phyloP scores from a whole-genome alignment of 1,140 invertebrate genomes.

The Procambarus virginalis region DNA sequence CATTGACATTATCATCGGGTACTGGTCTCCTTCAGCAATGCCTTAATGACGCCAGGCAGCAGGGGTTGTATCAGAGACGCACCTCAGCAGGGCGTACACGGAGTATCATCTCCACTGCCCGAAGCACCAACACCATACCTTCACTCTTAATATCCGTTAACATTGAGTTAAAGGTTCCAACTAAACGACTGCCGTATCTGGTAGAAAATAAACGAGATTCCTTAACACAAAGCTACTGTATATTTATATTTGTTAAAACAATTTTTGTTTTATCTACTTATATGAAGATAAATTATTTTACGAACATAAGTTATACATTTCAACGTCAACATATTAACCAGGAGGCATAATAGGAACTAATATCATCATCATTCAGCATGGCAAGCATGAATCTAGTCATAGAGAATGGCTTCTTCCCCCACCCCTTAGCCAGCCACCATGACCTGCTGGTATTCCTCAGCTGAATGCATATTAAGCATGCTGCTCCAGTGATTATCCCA shows the following conservation, averaged over 20 bases:
- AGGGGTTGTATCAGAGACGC: conserved; percentile 73
- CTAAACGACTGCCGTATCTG: conserved; percentile 80
- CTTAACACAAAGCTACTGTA: conserved; percentile 31
- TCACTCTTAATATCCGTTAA: conserved; percentile 86
- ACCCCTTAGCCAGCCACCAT: no score
- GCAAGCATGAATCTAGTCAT: no score
- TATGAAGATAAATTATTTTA: no score
- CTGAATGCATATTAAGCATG: no score
- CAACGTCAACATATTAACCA: no score
- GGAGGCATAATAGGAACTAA: no score
- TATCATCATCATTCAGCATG: no score
- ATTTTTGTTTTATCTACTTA: background rate
- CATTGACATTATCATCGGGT: conserved; percentile 83
- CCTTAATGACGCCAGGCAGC: conserved; percentile 73
- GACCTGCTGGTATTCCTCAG: no score
- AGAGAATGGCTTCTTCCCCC: no score
- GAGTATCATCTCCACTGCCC: conserved; percentile 83
- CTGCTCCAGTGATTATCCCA: no score
- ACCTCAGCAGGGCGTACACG: conserved; percentile 77
- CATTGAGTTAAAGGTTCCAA: conserved; percentile 81
- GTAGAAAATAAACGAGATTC: conserved; percentile 41
- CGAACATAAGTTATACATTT: no score
- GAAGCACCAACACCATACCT: conserved; percentile 83
- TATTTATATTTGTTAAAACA: background rate
- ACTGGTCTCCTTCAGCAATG: conserved; percentile 81